Evolutionary conservation across 2,113 vertebrate genomes (phyloP).

Genomic region (Gymnogyps californianus): DNA sequence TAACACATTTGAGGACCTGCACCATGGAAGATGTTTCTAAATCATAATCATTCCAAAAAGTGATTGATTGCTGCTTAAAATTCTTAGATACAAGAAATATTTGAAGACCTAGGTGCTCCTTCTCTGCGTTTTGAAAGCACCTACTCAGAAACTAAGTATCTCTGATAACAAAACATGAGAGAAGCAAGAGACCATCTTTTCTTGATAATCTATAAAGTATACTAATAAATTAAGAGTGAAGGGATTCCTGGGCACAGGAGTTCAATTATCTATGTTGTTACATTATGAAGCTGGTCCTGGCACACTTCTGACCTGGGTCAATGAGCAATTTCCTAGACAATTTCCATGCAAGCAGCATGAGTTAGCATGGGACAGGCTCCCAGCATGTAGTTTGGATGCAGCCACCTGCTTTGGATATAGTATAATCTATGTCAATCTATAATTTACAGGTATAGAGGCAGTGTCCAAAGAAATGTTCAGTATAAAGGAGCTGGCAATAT

Average conservation of each 20-base stretch:
- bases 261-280: neutral
- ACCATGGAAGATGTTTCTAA: neutral
- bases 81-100: neutral
- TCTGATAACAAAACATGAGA: neutral
- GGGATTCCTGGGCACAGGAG: neutral
- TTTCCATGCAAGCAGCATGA: neutral
- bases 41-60: neutral
- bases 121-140: neutral
- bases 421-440: neutral
- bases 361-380: neutral
- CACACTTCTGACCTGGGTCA: neutral
- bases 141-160: neutral
- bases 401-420: neutral
- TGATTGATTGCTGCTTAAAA: neutral
- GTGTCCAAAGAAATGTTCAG: neutral
- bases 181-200: neutral
- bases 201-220: neutral
- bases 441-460: neutral
- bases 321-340: neutral
- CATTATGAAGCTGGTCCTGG: neutral
- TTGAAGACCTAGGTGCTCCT: neutral
- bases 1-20: neutral
- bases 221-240: neutral
- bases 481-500: neutral
- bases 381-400: neutral